phyloP scores from a whole-genome alignment of 2,113 vertebrate species.

The Motacilla alba region DNA sequence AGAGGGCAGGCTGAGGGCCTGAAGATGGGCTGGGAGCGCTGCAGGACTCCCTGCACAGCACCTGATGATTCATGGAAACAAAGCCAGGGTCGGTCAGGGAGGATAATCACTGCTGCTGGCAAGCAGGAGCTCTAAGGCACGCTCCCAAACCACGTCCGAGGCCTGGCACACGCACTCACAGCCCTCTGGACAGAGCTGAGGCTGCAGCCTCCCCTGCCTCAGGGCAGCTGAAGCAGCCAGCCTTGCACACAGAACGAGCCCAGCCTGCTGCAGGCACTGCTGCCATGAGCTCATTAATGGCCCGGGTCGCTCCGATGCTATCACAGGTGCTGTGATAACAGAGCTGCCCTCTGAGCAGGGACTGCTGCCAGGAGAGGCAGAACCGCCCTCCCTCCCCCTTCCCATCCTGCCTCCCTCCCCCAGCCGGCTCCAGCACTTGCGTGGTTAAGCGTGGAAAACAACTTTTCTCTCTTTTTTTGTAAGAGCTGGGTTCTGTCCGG shows the following conservation, averaged over 20 bases:
- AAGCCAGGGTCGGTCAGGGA: neutral
- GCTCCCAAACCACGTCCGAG: accelerated
- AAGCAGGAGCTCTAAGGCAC: neutral
- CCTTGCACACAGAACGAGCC: accelerated
- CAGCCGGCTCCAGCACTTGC: neutral
- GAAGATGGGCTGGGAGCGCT: neutral
- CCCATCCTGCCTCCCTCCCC: neutral
- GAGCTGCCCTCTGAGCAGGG: neutral
- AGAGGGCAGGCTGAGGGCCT: neutral
- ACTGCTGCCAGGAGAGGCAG: neutral
- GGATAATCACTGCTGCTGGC: neutral
- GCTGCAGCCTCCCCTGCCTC: neutral
- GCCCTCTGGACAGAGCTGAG: neutral
- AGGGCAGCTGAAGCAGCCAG: neutral
- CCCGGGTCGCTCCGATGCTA: neutral
- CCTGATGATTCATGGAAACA: neutral
- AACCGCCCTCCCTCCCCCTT: neutral
- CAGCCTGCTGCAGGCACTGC: accelerated
- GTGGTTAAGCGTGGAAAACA: neutral
- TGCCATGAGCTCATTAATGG: neutral
- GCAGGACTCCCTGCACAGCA: neutral
- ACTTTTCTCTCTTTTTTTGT: too few species aligned
- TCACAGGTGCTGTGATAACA: neutral
- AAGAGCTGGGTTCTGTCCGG: neutral
- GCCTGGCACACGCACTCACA: neutral